A percentile compares a stretch with the other conserved stretches of the same genome.
phyloP scores from a whole-genome alignment of 35 echinoderm and acorn worm genomes.

The Acanthaster planci region DNA sequence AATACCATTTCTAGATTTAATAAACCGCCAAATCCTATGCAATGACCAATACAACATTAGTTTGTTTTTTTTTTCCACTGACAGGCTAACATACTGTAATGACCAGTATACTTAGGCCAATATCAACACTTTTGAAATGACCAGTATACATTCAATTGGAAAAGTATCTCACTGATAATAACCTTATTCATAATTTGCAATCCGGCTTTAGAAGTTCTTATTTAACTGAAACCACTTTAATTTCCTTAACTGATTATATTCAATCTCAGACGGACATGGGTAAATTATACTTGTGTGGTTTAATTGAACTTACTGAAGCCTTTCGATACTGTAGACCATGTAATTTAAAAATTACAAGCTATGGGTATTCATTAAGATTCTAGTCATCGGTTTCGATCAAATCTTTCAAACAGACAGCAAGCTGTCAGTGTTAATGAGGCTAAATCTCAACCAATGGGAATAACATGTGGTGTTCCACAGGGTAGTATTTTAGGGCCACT shows the following conservation, averaged over 20 bases:
- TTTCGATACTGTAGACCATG: conserved; percentile 42
- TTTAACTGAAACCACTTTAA: conserved; percentile 37
- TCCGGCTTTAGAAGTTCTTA: conserved; percentile 22
- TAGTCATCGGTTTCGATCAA: conserved; percentile 19
- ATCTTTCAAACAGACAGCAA: background rate
- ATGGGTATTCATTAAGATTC: background rate
- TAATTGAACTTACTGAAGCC: conserved; percentile 36
- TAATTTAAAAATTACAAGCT: conserved; percentile 19
- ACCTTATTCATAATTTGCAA: conserved; percentile 26
- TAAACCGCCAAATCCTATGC: no score
- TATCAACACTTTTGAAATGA: conserved; percentile 46
- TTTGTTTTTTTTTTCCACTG: no score
- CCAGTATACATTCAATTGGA: conserved; percentile 21
- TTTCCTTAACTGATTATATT: conserved; percentile 32
- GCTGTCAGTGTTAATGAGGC: conserved; percentile 26
- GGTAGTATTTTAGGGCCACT: conserved; percentile 38
- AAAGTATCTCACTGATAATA: conserved; percentile 27
- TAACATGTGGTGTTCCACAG: conserved; percentile 34
- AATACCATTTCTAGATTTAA: no score
- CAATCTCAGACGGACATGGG: background rate
- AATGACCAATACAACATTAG: no score
- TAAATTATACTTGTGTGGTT: conserved; percentile 39
- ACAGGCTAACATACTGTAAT: no score
- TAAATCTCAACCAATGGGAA: conserved; percentile 6
- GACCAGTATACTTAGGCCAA: no score